Conservation (phyloP, 2,113 vertebrate species). For the Martes martes region DNA sequence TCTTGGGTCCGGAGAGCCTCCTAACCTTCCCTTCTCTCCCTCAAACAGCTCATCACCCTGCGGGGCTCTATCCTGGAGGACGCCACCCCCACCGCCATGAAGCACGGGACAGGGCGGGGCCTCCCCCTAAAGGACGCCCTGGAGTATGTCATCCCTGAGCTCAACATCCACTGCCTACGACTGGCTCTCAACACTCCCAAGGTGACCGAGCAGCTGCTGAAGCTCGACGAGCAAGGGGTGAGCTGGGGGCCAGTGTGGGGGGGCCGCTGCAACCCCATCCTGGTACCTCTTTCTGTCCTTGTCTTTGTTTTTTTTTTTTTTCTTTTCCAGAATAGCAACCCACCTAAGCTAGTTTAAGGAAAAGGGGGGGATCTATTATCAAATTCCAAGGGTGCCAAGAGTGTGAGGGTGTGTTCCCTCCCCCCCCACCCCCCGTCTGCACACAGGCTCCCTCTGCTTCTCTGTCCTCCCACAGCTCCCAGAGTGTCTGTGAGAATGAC, state of each 20-base stretch:
- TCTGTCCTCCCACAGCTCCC: not conserved
- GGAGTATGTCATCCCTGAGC: constrained; percentile 91
- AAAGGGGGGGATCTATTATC: not conserved
- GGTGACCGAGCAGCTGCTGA: constrained; percentile 95
- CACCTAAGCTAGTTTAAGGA: not conserved
- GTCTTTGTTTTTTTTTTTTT: not conserved
- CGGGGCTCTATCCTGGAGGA: constrained; percentile 93
- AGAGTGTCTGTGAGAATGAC: not conserved
- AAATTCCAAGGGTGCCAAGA: not conserved
- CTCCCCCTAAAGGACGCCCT: constrained; percentile 91
- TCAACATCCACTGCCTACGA: constrained; percentile 90
- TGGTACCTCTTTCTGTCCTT: not conserved
- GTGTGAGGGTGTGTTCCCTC: not conserved
- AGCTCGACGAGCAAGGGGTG: constrained; percentile 96
- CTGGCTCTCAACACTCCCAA: constrained; percentile 88
- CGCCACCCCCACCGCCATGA: constrained; percentile 86
- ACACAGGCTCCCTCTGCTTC: not conserved
- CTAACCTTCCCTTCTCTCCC: not conserved
- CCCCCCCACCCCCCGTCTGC: not conserved
- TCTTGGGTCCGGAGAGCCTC: not conserved
- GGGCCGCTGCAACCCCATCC: fast-evolving
- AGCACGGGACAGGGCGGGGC: constrained; percentile 89
- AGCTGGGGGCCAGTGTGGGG: not conserved
- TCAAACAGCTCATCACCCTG: constrained; percentile 88
- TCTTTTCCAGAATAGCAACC: not conserved